phyloP scores from a whole-genome alignment of 1,140 invertebrate genomes.

The Liolophura sinensis region DNA sequence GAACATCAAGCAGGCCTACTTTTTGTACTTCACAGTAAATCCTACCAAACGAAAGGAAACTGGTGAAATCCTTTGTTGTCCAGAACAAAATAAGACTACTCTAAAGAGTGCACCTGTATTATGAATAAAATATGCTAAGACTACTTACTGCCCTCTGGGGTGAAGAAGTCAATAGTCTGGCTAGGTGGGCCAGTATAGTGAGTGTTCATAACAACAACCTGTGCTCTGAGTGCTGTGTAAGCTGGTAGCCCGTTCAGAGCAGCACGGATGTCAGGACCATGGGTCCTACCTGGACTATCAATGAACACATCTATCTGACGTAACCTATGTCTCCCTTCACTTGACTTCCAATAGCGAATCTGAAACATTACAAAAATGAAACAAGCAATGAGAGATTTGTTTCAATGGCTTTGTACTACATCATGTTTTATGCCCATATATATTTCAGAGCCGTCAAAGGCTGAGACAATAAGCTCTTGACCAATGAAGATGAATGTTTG shows the following conservation, averaged over 20 bases:
- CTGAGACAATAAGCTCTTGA: too few relatives aligned
- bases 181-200: slow-evolving; percentile 87
- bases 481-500: too few relatives aligned
- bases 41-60: too few relatives aligned
- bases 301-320: slow-evolving; percentile 41
- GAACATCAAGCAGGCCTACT: too few relatives aligned
- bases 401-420: too few relatives aligned
- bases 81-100: neutral
- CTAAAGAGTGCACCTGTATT: neutral
- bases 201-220: slow-evolving; percentile 89
- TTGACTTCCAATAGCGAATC: slow-evolving; percentile 50
- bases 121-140: slow-evolving; percentile 2
- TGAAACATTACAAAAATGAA: slow-evolving; percentile 14
- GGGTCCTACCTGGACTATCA: neutral
- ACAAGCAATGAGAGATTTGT: too few relatives aligned
- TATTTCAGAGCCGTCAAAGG: too few relatives aligned
- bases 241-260: slow-evolving; percentile 58
- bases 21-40: too few relatives aligned
- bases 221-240: slow-evolving; percentile 85
- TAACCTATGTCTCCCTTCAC: slow-evolving; percentile 42
- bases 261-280: slow-evolving; percentile 32
- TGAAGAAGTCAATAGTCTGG: slow-evolving; percentile 82
- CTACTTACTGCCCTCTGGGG: slow-evolving; percentile 71
- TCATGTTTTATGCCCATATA: too few relatives aligned
- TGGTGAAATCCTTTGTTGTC: too few relatives aligned